Evolutionary conservation across 2,797 vertebrate genomes (phyloP), one percentile per base, ranked within the genome.

Genomic region (Mallotus villosus): DNA sequence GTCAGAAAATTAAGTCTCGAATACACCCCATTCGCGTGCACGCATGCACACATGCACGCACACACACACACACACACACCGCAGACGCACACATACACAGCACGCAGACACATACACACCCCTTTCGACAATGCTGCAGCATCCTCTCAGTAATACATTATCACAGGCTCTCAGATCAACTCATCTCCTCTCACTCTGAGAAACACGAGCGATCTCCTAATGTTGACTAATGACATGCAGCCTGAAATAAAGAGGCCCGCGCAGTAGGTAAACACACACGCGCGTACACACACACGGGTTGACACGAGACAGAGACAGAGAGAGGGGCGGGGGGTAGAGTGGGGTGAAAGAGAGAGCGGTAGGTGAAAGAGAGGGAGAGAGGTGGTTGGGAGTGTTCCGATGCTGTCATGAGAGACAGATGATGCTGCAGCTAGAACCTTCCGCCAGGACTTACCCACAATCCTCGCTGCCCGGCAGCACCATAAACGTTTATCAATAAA

Each of bases 401-500:
- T 14, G 9, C 41, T 46, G 41, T 46, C 41, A 46, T 46, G 9
- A 85, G 84, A 92, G 91, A 92, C 92, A 90, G 90, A 90, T 88
- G 78, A 91, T 87, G 78, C 87, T 83, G 81, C 87, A 79, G 78
- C 86, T 80, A 79, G 77, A 89, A 82, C 86, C 85, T 84, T 84
- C 92, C 82, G 19, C 81, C 73, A 84, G 88, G 86, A 86, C 84
- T 69, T 87, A 81, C 77, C 87, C 84, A 87, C 90, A 88, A 88
- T 88, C 87, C 88, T 72, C 83, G 82, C 80, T 78, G 81, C 85
- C 87, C 83, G 75, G 83, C 88, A 82, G 79, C 77, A 82, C 89
- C 86, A 81, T 88, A 90, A 92, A 86, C 73, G 84, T 88, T 89
- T 89, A 88, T 92, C 90, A 90, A 89, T 90, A 92, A 86, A 83